A percentile compares a stretch with the other conserved stretches of the same genome.
Evolutionary conservation across 2,113 vertebrate species (phyloP).

Genomic region (Alethe castanea): DNA sequence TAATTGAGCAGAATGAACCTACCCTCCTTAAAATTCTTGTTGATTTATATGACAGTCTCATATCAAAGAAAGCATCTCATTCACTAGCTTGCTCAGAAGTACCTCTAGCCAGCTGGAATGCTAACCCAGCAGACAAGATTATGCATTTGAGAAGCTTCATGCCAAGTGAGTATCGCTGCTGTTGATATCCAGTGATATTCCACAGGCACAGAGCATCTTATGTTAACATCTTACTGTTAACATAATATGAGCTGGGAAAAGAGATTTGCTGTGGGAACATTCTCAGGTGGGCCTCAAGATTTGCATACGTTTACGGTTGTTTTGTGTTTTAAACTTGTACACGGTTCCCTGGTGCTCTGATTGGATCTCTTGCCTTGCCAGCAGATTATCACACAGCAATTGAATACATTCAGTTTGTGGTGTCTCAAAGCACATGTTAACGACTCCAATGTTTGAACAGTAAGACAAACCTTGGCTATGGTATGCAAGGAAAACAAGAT

Average conservation of each 20-base stretch:
- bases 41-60: background rate
- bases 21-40: background rate
- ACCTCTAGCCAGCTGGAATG: background rate
- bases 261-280: background rate
- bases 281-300: slow-evolving; percentile 1
- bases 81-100: background rate
- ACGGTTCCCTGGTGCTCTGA: background rate
- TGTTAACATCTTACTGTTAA: background rate
- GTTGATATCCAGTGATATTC: background rate
- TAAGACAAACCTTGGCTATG: background rate
- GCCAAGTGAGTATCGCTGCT: rapidly evolving
- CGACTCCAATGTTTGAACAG: background rate
- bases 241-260: background rate
- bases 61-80: background rate
- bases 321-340: background rate
- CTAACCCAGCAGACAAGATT: background rate
- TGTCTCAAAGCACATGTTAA: background rate
- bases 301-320: background rate
- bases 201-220: background rate
- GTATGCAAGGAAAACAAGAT: background rate
- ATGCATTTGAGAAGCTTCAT: background rate
- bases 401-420: background rate
- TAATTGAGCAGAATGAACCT: background rate
- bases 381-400: background rate
- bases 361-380: background rate